These are phyloP conservation scores for Chromobotia macracanthus DNA, from an alignment of 2,797 vertebrate species.

Conservation along the genomic window DNA sequence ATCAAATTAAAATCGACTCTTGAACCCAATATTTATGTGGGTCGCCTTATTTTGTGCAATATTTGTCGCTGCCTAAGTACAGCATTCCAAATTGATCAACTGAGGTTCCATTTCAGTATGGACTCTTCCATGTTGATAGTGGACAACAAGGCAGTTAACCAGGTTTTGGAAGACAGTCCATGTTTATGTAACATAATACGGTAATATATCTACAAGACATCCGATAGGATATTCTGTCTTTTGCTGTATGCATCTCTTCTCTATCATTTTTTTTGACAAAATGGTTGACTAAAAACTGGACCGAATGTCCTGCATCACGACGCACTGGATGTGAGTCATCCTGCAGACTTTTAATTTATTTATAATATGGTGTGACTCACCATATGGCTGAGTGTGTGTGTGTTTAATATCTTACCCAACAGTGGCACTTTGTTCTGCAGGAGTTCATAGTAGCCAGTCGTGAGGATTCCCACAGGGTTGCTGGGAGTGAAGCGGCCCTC, in stretches of 20 bases:
- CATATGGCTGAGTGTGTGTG: neutral
- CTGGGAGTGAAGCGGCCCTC: conserved; percentile 94
- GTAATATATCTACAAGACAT: neutral
- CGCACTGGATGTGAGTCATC: conserved; percentile 25
- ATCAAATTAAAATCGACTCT: too few relatives aligned
- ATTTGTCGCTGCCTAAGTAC: too few relatives aligned
- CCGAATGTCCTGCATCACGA: neutral
- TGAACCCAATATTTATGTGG: neutral
- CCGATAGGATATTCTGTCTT: neutral
- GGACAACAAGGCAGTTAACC: neutral
- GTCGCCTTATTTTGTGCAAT: neutral
- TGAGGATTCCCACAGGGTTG: conserved; percentile 94
- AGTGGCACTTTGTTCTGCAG: conserved; percentile 98
- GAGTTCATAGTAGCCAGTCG: conserved; percentile 93
- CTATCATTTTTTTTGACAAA: neutral
- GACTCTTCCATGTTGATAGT: neutral
- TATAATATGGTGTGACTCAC: neutral
- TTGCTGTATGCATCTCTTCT: neutral
- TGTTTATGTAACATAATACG: neutral
- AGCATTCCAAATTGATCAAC: neutral
- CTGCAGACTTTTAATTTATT: conserved; percentile 17
- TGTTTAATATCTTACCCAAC: conserved; percentile 83
- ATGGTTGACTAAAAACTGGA: neutral
- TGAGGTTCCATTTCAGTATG: neutral
- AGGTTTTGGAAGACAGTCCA: neutral